Evolutionary conservation across 2,888 invertebrate genomes (phyloP).

Genomic region (Andricus quercusramuli): DNA sequence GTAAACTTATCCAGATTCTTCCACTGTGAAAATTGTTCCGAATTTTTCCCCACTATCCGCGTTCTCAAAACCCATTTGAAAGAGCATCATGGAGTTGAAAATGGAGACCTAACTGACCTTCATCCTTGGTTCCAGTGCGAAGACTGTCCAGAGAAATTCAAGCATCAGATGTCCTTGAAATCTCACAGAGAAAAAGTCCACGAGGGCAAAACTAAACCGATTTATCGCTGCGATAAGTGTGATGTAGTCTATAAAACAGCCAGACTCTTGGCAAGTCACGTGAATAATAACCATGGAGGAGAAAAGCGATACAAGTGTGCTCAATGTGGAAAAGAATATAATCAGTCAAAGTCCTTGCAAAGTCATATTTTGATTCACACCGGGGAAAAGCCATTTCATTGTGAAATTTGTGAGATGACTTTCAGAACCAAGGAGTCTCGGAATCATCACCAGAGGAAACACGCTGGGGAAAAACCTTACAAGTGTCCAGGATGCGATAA

Average conservation of each 20-base stretch:
- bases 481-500: conserved; percentile 59
- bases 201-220: conserved; percentile 57
- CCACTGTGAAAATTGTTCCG: conserved; percentile 57
- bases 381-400: conserved; percentile 58
- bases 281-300: conserved; percentile 59
- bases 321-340: conserved; percentile 60
- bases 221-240: conserved; percentile 58
- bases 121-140: conserved; percentile 60
- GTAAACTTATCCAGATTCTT: conserved; percentile 55
- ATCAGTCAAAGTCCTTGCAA: conserved; percentile 60
- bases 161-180: conserved; percentile 64
- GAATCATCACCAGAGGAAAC: conserved; percentile 60
- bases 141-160: conserved; percentile 61
- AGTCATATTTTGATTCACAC: conserved; percentile 61
- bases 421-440: conserved; percentile 60
- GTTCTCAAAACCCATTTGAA: conserved; percentile 61
- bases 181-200: conserved; percentile 61
- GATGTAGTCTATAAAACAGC: conserved; percentile 56
- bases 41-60: conserved; percentile 60
- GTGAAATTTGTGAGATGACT: conserved; percentile 58
- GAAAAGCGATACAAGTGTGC: conserved; percentile 62
- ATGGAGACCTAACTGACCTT: conserved; percentile 57
- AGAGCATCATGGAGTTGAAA: conserved; percentile 55
- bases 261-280: conserved; percentile 59
- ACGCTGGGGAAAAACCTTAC: conserved; percentile 60